Conservation (phyloP, 1,140 invertebrate genomes). For the Whitmania pigra region DNA sequence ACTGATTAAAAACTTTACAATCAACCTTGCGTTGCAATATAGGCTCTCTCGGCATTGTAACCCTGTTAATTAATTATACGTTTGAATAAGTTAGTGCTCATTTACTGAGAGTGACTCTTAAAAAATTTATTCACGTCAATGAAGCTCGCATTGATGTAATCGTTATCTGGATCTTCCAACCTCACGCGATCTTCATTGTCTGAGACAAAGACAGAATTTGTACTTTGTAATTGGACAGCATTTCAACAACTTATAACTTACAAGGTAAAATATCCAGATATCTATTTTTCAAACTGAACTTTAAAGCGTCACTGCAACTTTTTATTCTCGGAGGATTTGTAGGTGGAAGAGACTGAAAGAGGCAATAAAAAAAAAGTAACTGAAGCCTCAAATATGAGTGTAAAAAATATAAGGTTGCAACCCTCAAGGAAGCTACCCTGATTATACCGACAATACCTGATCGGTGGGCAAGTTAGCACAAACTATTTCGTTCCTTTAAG, state of each 20-base stretch:
- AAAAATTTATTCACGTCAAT: slow-evolving; percentile 7
- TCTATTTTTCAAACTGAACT: not conserved
- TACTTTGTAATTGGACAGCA: not conserved
- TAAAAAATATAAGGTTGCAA: too few relatives aligned
- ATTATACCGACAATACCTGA: too few relatives aligned
- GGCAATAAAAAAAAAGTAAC: too few relatives aligned
- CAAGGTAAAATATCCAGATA: slow-evolving; percentile 7
- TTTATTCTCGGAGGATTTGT: not conserved
- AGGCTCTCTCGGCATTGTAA: slow-evolving; percentile 19
- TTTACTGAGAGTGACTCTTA: not conserved
- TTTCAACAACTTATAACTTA: not conserved
- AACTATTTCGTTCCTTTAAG: too few relatives aligned
- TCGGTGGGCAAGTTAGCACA: too few relatives aligned
- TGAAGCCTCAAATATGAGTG: too few relatives aligned
- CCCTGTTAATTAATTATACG: slow-evolving; percentile 12
- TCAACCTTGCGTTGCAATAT: slow-evolving; percentile 23
- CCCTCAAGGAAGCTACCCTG: too few relatives aligned
- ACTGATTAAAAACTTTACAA: not conserved
- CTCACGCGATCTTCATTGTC: slow-evolving; percentile 8
- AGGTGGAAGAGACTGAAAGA: slow-evolving; percentile 10
- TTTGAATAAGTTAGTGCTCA: not conserved
- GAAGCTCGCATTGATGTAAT: slow-evolving; percentile 22
- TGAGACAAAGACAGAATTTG: not conserved
- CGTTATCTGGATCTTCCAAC: not conserved
- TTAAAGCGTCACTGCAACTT: not conserved